Percentiles rank a stretch among this genome's conserved stretches.
Conservation (phyloP, 2,888 invertebrate species). For the Rotaria macrura region DNA sequence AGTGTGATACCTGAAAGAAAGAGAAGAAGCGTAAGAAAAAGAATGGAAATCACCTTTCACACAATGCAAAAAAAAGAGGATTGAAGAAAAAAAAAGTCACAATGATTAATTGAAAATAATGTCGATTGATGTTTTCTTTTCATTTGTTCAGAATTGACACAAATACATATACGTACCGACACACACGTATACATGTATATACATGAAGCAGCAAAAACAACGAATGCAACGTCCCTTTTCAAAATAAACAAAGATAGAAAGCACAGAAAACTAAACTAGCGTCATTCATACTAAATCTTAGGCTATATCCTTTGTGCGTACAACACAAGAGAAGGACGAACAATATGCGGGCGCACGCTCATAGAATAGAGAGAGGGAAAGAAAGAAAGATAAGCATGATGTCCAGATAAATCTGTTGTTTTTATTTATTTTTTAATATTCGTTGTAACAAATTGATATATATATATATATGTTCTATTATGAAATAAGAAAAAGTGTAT, state of each 20-base stretch:
- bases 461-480: not conserved
- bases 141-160: not conserved
- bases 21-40: not conserved
- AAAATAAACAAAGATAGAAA: constrained; percentile 6
- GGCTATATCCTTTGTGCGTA: not conserved
- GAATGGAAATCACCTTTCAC: not conserved
- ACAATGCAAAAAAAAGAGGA: not conserved
- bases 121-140: not conserved
- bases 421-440: not conserved
- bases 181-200: not conserved
- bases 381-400: not conserved
- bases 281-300: constrained; percentile 1
- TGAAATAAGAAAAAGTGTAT: not conserved
- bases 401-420: constrained; percentile 3
- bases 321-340: not conserved
- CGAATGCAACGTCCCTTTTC: not conserved
- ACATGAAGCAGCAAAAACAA: not conserved
- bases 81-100: not conserved
- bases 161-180: not conserved
- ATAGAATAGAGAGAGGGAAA: not conserved
- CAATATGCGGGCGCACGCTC: not conserved
- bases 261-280: not conserved
- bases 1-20: not conserved
- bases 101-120: not conserved
- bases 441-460: not conserved